A percentile compares a stretch with the other conserved stretches of the same genome.
These are phyloP conservation scores for Antheraea mylitta DNA, from an alignment of 1,140 invertebrate species.

Conservation along the genomic window DNA sequence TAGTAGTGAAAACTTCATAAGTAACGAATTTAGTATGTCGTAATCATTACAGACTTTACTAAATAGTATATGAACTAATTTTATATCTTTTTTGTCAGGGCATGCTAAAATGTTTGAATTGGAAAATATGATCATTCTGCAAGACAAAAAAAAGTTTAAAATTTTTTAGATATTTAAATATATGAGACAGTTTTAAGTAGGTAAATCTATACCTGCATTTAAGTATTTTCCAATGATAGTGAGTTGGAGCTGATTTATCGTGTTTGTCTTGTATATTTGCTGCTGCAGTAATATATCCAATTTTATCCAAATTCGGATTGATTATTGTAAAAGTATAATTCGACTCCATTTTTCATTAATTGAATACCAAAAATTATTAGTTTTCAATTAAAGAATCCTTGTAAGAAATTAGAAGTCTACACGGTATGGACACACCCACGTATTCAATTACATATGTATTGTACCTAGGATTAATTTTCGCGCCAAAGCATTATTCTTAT, in stretches of 20 bases:
- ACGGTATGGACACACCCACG: too few relatives aligned
- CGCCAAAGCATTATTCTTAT: background rate
- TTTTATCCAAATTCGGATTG: slow-evolving; percentile 44
- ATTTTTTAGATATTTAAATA: background rate
- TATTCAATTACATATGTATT: too few relatives aligned
- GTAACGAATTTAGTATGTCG: slow-evolving; percentile 55
- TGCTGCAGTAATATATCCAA: slow-evolving; percentile 53
- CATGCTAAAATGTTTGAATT: slow-evolving; percentile 61
- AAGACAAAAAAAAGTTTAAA: slow-evolving; percentile 20
- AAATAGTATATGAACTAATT: slow-evolving; percentile 64
- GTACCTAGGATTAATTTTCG: background rate
- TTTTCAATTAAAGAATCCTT: background rate
- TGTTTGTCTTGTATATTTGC: slow-evolving; percentile 65
- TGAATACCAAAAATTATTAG: background rate
- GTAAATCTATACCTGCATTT: slow-evolving; percentile 65
- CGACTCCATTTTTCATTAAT: slow-evolving; percentile 2
- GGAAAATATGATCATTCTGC: slow-evolving; percentile 74
- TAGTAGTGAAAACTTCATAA: slow-evolving; percentile 57
- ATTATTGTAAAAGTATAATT: slow-evolving; percentile 15
- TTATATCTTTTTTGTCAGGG: slow-evolving; percentile 57
- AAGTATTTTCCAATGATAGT: slow-evolving; percentile 74
- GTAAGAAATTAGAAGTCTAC: background rate
- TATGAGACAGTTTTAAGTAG: background rate
- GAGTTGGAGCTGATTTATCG: slow-evolving; percentile 62
- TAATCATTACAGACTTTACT: slow-evolving; percentile 59